Percentiles rank a stretch among this genome's conserved stretches.
phyloP scores from a whole-genome alignment of 2,113 vertebrate genomes.

The Alaudala cheleensis region DNA sequence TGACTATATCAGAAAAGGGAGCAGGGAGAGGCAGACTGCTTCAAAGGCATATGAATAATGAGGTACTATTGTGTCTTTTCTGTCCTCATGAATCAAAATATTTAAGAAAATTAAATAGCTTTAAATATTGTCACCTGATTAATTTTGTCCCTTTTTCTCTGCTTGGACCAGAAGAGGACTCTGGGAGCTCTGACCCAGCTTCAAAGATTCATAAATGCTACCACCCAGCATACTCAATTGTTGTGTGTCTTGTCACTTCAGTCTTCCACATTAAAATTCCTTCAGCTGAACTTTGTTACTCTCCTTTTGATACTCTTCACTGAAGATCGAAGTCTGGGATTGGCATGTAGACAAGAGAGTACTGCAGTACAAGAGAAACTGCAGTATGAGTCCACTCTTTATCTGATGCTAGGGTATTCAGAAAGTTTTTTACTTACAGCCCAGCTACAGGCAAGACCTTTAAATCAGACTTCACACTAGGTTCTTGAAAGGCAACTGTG shows the following conservation, averaged over 20 bases:
- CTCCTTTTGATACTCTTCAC: neutral
- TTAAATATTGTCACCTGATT: conserved; percentile 23
- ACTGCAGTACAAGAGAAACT: neutral
- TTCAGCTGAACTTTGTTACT: neutral
- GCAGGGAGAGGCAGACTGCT: neutral
- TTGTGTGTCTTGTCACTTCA: neutral
- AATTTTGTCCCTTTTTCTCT: neutral
- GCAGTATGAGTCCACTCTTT: neutral
- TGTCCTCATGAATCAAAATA: conserved; percentile 14
- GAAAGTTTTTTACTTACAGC: neutral
- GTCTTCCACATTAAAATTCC: neutral
- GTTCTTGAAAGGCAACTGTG: neutral
- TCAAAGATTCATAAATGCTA: neutral
- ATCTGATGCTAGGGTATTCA: neutral
- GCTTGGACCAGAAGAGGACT: neutral
- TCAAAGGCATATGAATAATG: neutral
- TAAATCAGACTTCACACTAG: neutral
- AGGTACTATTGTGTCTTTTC: neutral
- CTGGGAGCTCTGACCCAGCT: neutral
- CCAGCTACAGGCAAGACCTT: neutral
- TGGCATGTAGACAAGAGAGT: neutral
- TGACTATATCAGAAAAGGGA: neutral
- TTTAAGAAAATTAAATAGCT: conserved; percentile 44
- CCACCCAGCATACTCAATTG: neutral
- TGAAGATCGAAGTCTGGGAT: neutral